phyloP scores from a whole-genome alignment of 2,113 vertebrate species.

The Channa maculata region DNA sequence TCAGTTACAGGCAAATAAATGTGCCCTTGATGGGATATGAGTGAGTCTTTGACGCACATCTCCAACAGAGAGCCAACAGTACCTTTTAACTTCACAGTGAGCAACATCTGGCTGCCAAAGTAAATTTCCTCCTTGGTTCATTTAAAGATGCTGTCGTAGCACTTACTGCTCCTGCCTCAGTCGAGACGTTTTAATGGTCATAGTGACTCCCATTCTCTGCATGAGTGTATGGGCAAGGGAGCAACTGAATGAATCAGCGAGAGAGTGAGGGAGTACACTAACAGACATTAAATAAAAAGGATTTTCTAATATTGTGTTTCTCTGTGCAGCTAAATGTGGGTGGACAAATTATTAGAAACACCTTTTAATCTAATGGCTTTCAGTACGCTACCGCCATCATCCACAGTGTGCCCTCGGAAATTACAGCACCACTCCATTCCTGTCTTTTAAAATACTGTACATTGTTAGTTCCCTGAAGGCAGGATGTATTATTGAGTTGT shows the following conservation, averaged over 20 bases:
- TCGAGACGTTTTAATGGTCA: slow-evolving; percentile 27
- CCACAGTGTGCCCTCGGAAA: too few species aligned
- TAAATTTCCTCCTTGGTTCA: slow-evolving; percentile 7
- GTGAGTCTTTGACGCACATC: slow-evolving; percentile 57
- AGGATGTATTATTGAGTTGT: too few species aligned
- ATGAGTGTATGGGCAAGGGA: slow-evolving; percentile 19
- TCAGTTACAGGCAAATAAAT: slow-evolving; percentile 14
- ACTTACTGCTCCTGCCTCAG: slow-evolving; percentile 19
- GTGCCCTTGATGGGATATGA: slow-evolving; percentile 3
- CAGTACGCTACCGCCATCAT: background rate
- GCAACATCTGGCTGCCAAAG: slow-evolving; percentile 9
- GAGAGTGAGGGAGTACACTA: background rate
- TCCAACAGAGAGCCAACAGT: background rate
- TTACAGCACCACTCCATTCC: too few species aligned
- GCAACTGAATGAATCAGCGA: slow-evolving; percentile 38
- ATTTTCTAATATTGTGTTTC: slow-evolving; percentile 3
- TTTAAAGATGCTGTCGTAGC: slow-evolving; percentile 25
- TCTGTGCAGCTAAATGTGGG: background rate
- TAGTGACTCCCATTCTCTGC: slow-evolving; percentile 9
- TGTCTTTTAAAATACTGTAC: too few species aligned
- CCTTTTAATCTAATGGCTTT: background rate
- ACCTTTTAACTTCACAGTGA: slow-evolving; percentile 22
- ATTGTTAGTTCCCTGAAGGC: too few species aligned
- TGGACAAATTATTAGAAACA: slow-evolving; percentile 10
- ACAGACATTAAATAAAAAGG: background rate